These are phyloP conservation scores for Aromia moschata DNA, from an alignment of 2,888 invertebrate species.

Conservation along the genomic window DNA sequence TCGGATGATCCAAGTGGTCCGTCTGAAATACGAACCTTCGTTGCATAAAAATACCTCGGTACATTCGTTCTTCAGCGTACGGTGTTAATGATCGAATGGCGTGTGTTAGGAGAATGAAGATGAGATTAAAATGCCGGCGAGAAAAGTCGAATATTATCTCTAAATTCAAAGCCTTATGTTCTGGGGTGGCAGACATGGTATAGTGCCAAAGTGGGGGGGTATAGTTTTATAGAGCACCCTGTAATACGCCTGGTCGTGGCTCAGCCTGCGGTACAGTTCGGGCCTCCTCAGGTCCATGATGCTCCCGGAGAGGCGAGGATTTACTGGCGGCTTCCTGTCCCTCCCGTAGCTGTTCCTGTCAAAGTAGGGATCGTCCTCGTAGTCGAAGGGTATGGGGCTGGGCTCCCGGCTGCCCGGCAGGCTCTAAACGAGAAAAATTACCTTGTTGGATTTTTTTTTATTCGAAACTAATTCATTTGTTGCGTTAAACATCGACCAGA, in stretches of 20 bases:
- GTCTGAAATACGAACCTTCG: conserved; percentile 32
- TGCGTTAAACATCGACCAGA: no score
- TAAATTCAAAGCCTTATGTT: conserved; percentile 52
- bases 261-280: conserved; percentile 56
- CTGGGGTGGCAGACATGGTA: no score
- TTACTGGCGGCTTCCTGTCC: conserved; percentile 32
- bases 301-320: conserved; percentile 57
- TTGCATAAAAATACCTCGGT: neutral
- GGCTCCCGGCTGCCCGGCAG: conserved; percentile 65
- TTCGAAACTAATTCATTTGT: no score
- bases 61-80: neutral
- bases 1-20: conserved; percentile 50
- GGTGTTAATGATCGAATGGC: conserved; percentile 3
- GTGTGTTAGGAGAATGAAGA: conserved; percentile 13
- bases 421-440: conserved; percentile 59
- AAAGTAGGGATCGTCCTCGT: conserved; percentile 47
- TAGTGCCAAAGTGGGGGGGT: neutral
- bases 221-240: conserved; percentile 52
- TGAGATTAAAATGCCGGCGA: conserved; percentile 8
- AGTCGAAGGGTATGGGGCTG: conserved; percentile 64
- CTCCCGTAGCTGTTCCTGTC: conserved; percentile 40
- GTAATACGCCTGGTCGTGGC: conserved; percentile 52
- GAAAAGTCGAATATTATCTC: conserved; percentile 25
- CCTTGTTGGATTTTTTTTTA: no score
- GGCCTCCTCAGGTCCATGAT: conserved; percentile 64